Evolutionary conservation across 2,113 vertebrate genomes (phyloP).

Genomic region (Tinamus guttatus): DNA sequence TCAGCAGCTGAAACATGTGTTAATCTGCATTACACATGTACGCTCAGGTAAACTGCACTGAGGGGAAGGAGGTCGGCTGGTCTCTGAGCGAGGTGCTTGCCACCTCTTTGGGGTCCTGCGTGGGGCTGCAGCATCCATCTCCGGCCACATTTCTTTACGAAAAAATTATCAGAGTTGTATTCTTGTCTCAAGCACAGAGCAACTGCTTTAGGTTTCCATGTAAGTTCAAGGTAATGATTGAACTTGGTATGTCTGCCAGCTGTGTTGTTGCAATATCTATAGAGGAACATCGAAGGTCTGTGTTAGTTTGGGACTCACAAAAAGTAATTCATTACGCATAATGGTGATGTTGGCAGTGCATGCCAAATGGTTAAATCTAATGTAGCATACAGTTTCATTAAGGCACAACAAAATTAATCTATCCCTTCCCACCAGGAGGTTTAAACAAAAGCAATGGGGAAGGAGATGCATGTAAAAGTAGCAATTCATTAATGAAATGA

Average conservation of each 20-base stretch:
- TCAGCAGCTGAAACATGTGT: not conserved
- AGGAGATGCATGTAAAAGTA: conserved; percentile 75
- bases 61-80: not conserved
- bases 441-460: conserved; percentile 87
- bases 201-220: not conserved
- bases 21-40: not conserved
- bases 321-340: conserved; percentile 83
- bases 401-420: conserved; percentile 85
- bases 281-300: conserved; percentile 65
- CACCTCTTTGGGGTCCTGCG: fast-evolving
- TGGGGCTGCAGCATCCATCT: not conserved
- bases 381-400: conserved; percentile 90
- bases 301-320: conserved; percentile 80
- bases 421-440: conserved; percentile 84
- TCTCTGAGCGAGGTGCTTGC: fast-evolving
- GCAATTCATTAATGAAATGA: conserved; percentile 85
- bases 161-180: not conserved
- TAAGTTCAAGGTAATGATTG: not conserved
- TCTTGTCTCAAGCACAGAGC: not conserved
- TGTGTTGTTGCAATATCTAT: conserved; percentile 18
- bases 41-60: not conserved
- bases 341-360: conserved; percentile 82
- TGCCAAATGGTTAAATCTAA: conserved; percentile 87
- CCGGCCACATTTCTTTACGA: not conserved
- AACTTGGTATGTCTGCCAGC: conserved; percentile 25